Conservation (phyloP, 2,797 vertebrate species). For the Sebastes itinus region DNA sequence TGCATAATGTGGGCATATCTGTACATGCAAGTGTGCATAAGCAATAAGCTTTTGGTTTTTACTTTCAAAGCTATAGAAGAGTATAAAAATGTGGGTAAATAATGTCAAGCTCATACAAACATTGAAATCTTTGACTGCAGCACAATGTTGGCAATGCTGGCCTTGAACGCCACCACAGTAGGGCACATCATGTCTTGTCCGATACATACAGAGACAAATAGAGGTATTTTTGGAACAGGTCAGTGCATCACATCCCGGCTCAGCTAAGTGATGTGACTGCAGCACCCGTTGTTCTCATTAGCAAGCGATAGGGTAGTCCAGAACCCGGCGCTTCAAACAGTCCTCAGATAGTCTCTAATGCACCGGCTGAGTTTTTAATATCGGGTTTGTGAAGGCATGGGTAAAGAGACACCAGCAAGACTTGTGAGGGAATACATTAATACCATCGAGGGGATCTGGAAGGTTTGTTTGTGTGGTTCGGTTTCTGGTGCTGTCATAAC, state of each 20-base stretch:
- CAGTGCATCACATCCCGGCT: slow-evolving; percentile 2
- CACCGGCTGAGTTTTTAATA: slow-evolving; percentile 31
- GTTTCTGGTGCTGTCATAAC: slow-evolving; percentile 42
- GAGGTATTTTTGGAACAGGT: slow-evolving; percentile 25
- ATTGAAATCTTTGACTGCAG: not conserved
- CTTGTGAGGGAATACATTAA: slow-evolving; percentile 58
- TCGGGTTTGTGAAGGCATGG: slow-evolving; percentile 17
- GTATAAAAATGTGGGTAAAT: not conserved
- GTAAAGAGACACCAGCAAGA: slow-evolving; percentile 15
- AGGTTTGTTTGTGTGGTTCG: slow-evolving; percentile 36
- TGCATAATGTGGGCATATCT: not conserved
- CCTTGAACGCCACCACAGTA: not conserved
- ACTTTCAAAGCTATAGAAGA: not conserved
- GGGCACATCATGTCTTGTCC: not conserved
- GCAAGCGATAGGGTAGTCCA: not conserved
- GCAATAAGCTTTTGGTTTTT: not conserved
- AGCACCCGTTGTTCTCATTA: slow-evolving; percentile 24
- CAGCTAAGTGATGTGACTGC: slow-evolving; percentile 17
- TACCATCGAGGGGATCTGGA: slow-evolving; percentile 17
- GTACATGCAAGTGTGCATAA: not conserved
- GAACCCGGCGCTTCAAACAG: slow-evolving; percentile 9
- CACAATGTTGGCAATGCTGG: not conserved
- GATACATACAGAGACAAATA: not conserved
- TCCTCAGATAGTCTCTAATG: slow-evolving; percentile 25
- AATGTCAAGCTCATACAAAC: not conserved